Evolutionary conservation across 2,113 vertebrate species (phyloP).

Genomic region (Oreamnos americanus): DNA sequence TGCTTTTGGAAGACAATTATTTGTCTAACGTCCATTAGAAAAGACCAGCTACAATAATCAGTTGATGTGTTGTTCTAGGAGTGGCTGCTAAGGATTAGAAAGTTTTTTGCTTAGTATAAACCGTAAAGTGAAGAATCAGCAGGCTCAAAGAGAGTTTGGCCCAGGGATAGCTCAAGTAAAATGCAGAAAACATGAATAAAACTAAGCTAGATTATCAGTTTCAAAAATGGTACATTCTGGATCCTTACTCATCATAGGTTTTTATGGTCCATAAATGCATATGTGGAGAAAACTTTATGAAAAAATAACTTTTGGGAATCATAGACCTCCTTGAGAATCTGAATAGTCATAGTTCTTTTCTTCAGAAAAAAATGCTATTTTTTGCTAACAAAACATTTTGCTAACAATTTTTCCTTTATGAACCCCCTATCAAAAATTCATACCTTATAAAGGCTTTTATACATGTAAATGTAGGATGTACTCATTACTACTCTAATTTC

Average conservation of each 20-base stretch:
- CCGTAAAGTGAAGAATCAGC: background rate
- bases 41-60: background rate
- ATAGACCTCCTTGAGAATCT: background rate
- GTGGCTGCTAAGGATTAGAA: background rate
- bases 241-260: background rate
- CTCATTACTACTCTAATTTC: background rate
- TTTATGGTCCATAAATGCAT: background rate
- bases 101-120: background rate
- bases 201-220: background rate
- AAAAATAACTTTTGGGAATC: background rate
- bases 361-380: background rate
- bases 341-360: background rate
- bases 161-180: background rate
- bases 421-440: background rate
- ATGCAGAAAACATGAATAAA: background rate
- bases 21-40: background rate
- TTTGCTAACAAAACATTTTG: background rate
- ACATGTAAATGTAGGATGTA: background rate
- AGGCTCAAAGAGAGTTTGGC: background rate
- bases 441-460: background rate
- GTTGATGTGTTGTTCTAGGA: background rate
- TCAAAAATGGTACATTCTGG: background rate
- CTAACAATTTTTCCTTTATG: background rate
- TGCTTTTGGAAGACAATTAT: background rate
- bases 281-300: background rate